Base-by-base conservation (phyloP, 2,113 vertebrate genomes). In the Ophiodon elongatus region DNA sequence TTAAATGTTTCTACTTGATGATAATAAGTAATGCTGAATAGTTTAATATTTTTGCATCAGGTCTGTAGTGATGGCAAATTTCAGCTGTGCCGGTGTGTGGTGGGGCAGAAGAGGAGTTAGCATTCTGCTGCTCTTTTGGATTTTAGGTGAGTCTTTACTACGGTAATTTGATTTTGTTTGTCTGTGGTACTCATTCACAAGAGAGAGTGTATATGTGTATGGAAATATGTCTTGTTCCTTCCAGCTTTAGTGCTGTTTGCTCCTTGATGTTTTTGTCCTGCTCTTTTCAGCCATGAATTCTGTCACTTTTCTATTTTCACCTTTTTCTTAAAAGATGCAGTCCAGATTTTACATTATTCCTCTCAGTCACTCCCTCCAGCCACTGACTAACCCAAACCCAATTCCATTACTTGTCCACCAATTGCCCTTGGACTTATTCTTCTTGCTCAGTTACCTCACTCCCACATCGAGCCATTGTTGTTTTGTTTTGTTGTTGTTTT, bases 111-210 rank as follows among this genome's bases (percentile, higher is more conserved):
- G 50, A 64, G 50, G 76, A 59, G 13, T 45, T 0, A 67, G 50
- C 37, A 68, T 59, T 54, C 62, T 88, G 47, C 52, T 80, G 63
- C 54, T 91, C 23, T 33, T 78, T n/a, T 85, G 86, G 83, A 79
- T 89, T n/a, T 52, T 85, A 31, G 76, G 93, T 94, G 45, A 89
- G 91, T 86, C 47, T 67, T 50, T 59, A 17, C 11, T 33, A 1
- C 37, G 17, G 0, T 52, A 8, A 8, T 35, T 50, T 0, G 0
- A 11, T 43, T 17, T 19, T 17, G n/a, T 43, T 35, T 54, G 33
- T 33, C 33, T 43, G 2, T 29, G 35, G 35, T 41, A 19, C 14
- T 63, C 19, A 50, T 27, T 69, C 23, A 27, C 11, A 7, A 52
- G 50, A 23, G n/a, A 29, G 33, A 41, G 15, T 57, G 5, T 47